Evolutionary conservation across 1,140 invertebrate genomes (phyloP).

Genomic region (Eurosta solidaginis): DNA sequence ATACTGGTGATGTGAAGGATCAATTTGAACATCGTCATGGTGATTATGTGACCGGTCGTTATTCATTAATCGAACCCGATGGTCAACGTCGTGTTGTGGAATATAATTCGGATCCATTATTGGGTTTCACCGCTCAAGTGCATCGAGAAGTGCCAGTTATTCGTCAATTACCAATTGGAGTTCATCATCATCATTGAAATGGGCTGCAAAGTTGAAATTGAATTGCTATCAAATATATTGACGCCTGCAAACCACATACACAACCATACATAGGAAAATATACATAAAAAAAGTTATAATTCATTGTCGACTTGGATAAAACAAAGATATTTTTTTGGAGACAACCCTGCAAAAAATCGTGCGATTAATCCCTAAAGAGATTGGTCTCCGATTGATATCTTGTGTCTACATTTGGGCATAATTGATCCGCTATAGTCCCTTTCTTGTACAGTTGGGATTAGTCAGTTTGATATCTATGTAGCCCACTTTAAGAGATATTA

Average conservation of each 20-base stretch:
- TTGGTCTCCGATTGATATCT: too few relatives aligned
- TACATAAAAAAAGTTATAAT: not conserved
- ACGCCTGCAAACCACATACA: not conserved
- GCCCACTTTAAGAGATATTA: too few relatives aligned
- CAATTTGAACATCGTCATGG: conserved; percentile 68
- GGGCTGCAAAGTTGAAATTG: not conserved
- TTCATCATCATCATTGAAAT: not conserved
- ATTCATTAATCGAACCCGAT: conserved; percentile 59
- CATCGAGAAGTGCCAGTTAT: conserved; percentile 30
- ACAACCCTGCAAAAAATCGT: too few relatives aligned
- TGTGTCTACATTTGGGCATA: too few relatives aligned
- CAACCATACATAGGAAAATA: not conserved
- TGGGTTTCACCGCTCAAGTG: conserved; percentile 60
- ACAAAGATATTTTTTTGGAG: too few relatives aligned
- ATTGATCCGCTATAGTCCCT: too few relatives aligned
- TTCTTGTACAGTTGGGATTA: too few relatives aligned
- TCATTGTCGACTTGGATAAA: not conserved
- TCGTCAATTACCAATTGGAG: not conserved
- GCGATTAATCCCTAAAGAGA: too few relatives aligned
- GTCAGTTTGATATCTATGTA: too few relatives aligned
- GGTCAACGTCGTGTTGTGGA: conserved; percentile 60
- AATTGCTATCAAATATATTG: not conserved
- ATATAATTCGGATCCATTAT: conserved; percentile 58
- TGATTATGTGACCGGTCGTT: conserved; percentile 60
- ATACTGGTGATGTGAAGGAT: conserved; percentile 70